Base-by-base conservation (phyloP, 1,140 invertebrate species). In the Ceratosolen solmsi region DNA sequence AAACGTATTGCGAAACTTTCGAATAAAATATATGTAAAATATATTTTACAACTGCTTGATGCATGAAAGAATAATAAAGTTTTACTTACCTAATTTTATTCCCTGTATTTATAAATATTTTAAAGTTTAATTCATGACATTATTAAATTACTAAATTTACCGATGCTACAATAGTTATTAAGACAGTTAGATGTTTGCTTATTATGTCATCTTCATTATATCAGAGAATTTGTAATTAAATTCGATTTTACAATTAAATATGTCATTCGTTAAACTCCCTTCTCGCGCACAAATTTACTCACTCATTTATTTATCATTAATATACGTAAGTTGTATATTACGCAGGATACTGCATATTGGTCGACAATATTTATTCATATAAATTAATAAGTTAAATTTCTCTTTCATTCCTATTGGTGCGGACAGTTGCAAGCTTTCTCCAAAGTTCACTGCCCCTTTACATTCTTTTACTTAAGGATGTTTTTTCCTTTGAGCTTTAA, bases 391-490 rank as follows among this genome's bases (percentile, higher is more conserved):
- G 49, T 49, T 17, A 49, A 72, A 72, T 72, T 49, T 72, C 70
- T 49, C 70, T 72, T 72, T 71, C 68, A 7, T n/a, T 71, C 38
- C 8, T 13, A 17, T 25, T 72, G 22, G 65, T 70, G 41, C 25
- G 25, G 36, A 36, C 41, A n/a, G 36, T 25, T n/a, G 27, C 49
- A 49, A 72, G 70, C 70, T 72, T 72, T 49, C 70, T 41, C 70
- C n/a, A 25, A 17, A 72, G 70, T 72, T 72, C 70, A 72, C 41
- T 72, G 70, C 41, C 70, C 41, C 8, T 63, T 60, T 30, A 60
- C 1, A 60, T 46, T 54, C 13, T 74, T 74, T 74, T 41, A 41
- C 27, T 74, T 36, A 46, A 49, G n/a, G 11, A 49, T 49, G 20
- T 54, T 20, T 56, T 41, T 56, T 56, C 41, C 5, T 70, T 56